Percentiles rank a stretch among this genome's conserved stretches.
Conservation (phyloP, 2,113 vertebrate genomes). For the Scomber scombrus region DNA sequence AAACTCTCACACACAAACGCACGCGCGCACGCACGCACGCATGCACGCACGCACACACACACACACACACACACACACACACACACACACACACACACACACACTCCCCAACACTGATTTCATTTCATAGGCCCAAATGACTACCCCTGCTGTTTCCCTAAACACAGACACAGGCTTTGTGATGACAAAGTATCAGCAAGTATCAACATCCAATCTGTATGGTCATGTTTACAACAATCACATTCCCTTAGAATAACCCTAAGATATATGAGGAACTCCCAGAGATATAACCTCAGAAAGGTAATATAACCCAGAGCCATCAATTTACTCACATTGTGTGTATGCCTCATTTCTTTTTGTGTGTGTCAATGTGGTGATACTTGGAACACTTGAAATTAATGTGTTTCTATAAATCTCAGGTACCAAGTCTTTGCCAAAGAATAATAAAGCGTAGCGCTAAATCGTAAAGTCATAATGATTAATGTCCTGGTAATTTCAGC, state of each 20-base stretch:
- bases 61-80: slow-evolving; percentile 18
- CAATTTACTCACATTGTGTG: slow-evolving; percentile 4
- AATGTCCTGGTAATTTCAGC: slow-evolving; percentile 55
- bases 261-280: slow-evolving; percentile 20
- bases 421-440: slow-evolving; percentile 34
- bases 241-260: slow-evolving; percentile 45
- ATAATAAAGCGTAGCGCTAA: slow-evolving; percentile 46
- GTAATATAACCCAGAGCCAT: slow-evolving; percentile 23
- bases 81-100: background rate
- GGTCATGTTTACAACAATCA: slow-evolving; percentile 59
- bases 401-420: slow-evolving; percentile 48
- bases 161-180: slow-evolving; percentile 47
- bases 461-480: slow-evolving; percentile 65
- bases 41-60: slow-evolving; percentile 16
- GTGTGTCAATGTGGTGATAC: slow-evolving; percentile 12
- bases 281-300: slow-evolving; percentile 38
- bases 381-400: slow-evolving; percentile 49
- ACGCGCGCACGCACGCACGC: background rate
- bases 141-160: slow-evolving; percentile 56
- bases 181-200: slow-evolving; percentile 56
- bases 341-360: background rate
- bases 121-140: slow-evolving; percentile 54
- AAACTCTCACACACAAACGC: slow-evolving; percentile 1
- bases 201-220: slow-evolving; percentile 58
- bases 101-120: background rate